A percentile compares a stretch with the other conserved stretches of the same genome.
These are phyloP conservation scores for Macrotrachela quadricornifera DNA, from an alignment of 1,140 invertebrate species.

Conservation along the genomic window DNA sequence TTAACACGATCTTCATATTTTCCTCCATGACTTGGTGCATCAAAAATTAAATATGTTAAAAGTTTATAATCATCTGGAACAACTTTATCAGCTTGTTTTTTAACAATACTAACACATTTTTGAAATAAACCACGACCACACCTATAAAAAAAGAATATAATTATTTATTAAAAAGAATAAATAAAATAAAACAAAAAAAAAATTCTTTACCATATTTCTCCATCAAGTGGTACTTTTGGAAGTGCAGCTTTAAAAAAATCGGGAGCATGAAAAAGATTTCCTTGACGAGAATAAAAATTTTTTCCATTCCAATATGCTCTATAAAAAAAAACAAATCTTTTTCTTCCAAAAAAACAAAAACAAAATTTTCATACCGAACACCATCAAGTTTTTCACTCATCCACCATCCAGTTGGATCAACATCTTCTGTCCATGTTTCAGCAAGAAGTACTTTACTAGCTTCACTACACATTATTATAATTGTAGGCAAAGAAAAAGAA, in stretches of 20 bases:
- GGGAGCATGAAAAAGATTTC: slow-evolving; percentile 21
- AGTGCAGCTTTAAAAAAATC: slow-evolving; percentile 19
- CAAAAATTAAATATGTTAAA: slow-evolving; percentile 17
- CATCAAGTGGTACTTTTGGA: background rate
- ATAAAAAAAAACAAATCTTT: too few species aligned
- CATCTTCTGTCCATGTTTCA: too few species aligned
- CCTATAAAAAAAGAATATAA: slow-evolving; percentile 19
- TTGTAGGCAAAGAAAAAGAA: too few species aligned
- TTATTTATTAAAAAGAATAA: slow-evolving; percentile 12
- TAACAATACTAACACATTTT: slow-evolving; percentile 22
- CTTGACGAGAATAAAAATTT: slow-evolving; percentile 22
- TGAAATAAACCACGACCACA: slow-evolving; percentile 22
- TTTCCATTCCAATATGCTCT: slow-evolving; percentile 23
- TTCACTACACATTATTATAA: too few species aligned
- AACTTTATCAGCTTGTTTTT: slow-evolving; percentile 15
- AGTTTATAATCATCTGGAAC: background rate
- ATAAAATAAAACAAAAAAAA: slow-evolving; percentile 14
- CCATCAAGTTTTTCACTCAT: slow-evolving; percentile 24
- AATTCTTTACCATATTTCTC: background rate
- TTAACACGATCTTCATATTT: slow-evolving; percentile 20
- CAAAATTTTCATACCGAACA: slow-evolving; percentile 10
- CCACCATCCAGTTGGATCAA: slow-evolving; percentile 20
- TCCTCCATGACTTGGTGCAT: slow-evolving; percentile 17
- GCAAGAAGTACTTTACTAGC: too few species aligned
- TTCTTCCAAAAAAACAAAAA: too few species aligned